Percentiles rank a stretch among this genome's conserved stretches.
Conservation (phyloP, 2,797 vertebrate species). For the Leuciscus waleckii region DNA sequence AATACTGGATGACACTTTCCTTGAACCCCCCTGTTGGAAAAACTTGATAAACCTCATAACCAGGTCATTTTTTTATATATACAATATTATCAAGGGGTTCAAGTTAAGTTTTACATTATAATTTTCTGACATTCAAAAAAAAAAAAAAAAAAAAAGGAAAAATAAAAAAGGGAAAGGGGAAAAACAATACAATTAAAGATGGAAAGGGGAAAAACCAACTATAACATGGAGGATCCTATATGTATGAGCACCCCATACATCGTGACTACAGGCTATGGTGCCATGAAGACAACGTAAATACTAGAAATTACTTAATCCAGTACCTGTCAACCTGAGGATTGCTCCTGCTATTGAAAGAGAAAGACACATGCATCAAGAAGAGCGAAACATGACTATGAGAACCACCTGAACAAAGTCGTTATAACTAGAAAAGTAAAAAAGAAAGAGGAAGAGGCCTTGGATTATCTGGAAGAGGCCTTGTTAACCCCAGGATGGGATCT, state of each 20-base stretch:
- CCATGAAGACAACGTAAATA: constrained; percentile 82
- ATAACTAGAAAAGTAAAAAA: not conserved
- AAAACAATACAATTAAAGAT: constrained; percentile 60
- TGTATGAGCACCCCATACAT: constrained; percentile 82
- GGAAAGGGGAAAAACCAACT: constrained; percentile 63
- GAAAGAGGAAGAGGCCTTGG: not conserved
- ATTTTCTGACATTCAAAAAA: constrained; percentile 41
- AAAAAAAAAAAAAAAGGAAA: constrained; percentile 26
- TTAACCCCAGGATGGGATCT: not conserved
- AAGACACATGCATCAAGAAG: constrained; percentile 74
- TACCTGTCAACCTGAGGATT: constrained; percentile 99
- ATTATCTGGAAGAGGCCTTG: not conserved
- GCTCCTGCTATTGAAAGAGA: constrained; percentile 95
- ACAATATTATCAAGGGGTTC: constrained; percentile 41
- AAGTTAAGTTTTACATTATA: constrained; percentile 55
- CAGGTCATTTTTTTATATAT: not conserved
- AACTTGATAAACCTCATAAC: not conserved
- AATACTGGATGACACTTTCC: constrained; percentile 52
- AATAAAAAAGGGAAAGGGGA: constrained; percentile 20
- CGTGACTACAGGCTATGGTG: constrained; percentile 69
- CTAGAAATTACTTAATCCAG: constrained; percentile 81
- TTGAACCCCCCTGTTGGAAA: constrained; percentile 52
- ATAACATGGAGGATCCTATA: constrained; percentile 72
- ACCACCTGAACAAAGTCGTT: constrained; percentile 66
- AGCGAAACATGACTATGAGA: constrained; percentile 67